A percentile compares a stretch with the other conserved stretches of the same genome.
Evolutionary conservation across 2,888 invertebrate genomes (phyloP).

Genomic region (Mongoloraphidia duomilia): DNA sequence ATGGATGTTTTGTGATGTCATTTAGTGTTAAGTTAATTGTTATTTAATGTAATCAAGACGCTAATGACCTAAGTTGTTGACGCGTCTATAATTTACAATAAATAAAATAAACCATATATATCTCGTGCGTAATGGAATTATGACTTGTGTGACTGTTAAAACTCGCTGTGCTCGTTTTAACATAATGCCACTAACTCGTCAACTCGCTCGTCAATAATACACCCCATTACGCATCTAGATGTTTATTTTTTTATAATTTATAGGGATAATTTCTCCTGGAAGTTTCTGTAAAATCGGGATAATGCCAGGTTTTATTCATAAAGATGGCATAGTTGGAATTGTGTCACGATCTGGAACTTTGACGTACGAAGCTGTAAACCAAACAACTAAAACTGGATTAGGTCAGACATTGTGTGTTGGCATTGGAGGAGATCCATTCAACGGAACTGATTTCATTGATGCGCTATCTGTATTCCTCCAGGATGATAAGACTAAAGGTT

Average conservation of each 20-base stretch:
- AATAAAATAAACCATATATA: too few species aligned
- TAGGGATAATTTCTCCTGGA: conserved; percentile 53
- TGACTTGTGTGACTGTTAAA: too few species aligned
- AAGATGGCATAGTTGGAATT: conserved; percentile 54
- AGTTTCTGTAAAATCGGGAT: conserved; percentile 68
- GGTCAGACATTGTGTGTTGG: conserved; percentile 94
- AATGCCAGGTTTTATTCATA: conserved; percentile 73
- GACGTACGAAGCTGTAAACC: conserved; percentile 64
- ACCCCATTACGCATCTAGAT: too few species aligned
- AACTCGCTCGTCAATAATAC: too few species aligned
- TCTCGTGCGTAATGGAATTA: too few species aligned
- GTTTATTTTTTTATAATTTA: conserved; percentile 2
- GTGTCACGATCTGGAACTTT: conserved; percentile 61
- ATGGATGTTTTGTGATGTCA: too few species aligned
- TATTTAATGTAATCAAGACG: too few species aligned
- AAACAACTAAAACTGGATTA: conserved; percentile 56
- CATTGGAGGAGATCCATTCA: conserved; percentile 97
- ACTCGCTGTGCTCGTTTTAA: too few species aligned
- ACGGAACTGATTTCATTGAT: conserved; percentile 96
- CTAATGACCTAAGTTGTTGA: too few species aligned
- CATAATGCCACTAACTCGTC: too few species aligned
- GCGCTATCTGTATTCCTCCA: conserved; percentile 85
- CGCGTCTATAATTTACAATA: too few species aligned
- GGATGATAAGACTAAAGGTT: conserved; percentile 61
- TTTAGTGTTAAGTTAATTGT: too few species aligned